Evolutionary conservation across 2,888 invertebrate species (phyloP).

Genomic region (Stegophylla sp.): DNA sequence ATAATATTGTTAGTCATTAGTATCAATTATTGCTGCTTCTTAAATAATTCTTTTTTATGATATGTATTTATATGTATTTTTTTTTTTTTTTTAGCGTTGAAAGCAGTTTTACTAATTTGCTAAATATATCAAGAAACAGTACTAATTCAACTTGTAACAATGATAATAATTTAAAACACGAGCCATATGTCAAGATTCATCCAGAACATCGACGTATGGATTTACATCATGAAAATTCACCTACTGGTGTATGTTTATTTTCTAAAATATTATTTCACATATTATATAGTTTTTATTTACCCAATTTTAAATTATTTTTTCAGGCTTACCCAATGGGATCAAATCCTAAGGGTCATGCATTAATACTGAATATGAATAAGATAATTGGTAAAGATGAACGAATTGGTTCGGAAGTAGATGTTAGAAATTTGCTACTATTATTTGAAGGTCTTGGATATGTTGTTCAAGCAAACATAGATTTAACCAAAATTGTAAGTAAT

Average conservation of each 20-base stretch:
- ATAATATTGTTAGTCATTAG: no score
- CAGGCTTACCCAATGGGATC: conserved; percentile 60
- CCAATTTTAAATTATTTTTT: conserved; percentile 11
- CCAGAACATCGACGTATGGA: conserved; percentile 52
- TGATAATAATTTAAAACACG: not conserved
- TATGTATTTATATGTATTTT: no score
- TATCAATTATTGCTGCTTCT: no score
- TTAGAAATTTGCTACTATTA: conserved; percentile 44
- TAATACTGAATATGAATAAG: conserved; percentile 60
- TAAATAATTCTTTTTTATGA: no score
- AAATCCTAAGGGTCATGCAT: conserved; percentile 59
- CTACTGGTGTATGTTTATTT: conserved; percentile 39
- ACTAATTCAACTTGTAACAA: not conserved
- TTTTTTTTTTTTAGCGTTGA: not conserved
- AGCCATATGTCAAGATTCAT: conserved; percentile 47
- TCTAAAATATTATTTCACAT: not conserved
- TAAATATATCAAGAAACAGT: not conserved
- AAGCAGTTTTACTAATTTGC: not conserved
- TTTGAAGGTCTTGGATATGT: conserved; percentile 59
- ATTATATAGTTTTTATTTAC: not conserved
- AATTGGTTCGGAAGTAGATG: conserved; percentile 59
- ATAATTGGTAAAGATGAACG: conserved; percentile 14
- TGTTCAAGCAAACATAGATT: conserved; percentile 36
- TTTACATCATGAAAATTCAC: conserved; percentile 19
- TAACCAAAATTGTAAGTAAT: conserved; percentile 47